Percentiles rank a stretch among this genome's conserved stretches.
phyloP scores from a whole-genome alignment of 2,888 invertebrate genomes.

The Monochamus alternatus region DNA sequence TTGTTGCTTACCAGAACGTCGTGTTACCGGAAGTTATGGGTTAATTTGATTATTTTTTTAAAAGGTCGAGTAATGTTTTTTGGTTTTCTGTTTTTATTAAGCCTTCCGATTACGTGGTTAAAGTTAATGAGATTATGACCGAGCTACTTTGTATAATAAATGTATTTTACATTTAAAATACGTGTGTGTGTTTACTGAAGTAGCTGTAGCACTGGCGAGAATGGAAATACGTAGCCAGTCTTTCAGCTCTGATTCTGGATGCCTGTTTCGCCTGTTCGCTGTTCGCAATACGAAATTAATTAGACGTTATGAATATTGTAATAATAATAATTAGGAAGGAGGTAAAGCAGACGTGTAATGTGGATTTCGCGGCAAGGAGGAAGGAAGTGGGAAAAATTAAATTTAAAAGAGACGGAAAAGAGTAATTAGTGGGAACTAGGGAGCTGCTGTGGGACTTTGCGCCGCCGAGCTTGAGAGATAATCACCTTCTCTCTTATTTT shows the following conservation, averaged over 20 bases:
- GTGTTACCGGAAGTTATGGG: too few relatives aligned
- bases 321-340: constrained; percentile 52
- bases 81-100: too few relatives aligned
- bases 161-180: too few relatives aligned
- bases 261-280: constrained; percentile 51
- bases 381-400: constrained; percentile 32
- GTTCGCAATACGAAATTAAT: constrained; percentile 50
- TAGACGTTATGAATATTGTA: constrained; percentile 54
- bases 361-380: constrained; percentile 11
- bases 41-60: too few relatives aligned
- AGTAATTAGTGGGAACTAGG: constrained; percentile 17
- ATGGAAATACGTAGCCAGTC: not conserved
- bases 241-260: constrained; percentile 27
- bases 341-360: constrained; percentile 27
- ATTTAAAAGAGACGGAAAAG: constrained; percentile 29
- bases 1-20: too few relatives aligned
- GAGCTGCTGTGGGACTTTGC: constrained; percentile 1
- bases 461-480: constrained; percentile 9
- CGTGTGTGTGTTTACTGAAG: too few relatives aligned
- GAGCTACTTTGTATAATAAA: too few relatives aligned
- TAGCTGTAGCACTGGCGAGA: too few relatives aligned
- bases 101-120: too few relatives aligned
- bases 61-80: too few relatives aligned
- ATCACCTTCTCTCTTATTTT: constrained; percentile 3
- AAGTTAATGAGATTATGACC: too few relatives aligned